Evolutionary conservation across 2,113 vertebrate genomes (phyloP), one percentile per base, ranked within the genome.

Genomic region (Scopus umbretta): DNA sequence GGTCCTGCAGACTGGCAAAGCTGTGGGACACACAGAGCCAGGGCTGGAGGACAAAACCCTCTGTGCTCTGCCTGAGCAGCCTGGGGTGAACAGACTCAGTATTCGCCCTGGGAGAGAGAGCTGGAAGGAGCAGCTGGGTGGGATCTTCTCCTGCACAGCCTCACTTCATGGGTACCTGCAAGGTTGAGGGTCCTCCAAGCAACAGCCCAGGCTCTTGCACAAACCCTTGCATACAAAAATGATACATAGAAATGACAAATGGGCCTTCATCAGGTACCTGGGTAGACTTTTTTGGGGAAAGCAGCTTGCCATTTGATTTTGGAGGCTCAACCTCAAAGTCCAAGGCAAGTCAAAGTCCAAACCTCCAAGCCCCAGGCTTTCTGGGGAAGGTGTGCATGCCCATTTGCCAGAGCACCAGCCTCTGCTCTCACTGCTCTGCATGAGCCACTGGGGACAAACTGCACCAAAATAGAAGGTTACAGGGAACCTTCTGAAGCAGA

Each of bases 41-140:
- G 50, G 36, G 29, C 12, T 86, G 58, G 45, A 56, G 53, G 63
- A 43, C 3, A 56, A 92, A 80, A 19, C 16, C 16, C 75, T 38
- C 47, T 55, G 43, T 83, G 63, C 34, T 80, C 67, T 75, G 65
- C 56, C 76, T 42, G 52, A 62, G 70, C 42, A 67, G 43, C 38
- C 29, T 2, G 11, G 29, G 36, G 7, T 1, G 10, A 59, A 20
- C 10, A 72, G 76, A 20, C 13, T 17, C 2, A 0, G 26, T 26
- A 34, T 72, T 68, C 1, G 1, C 13, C 25, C 32, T 18, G 42
- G 36, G 15, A 71, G 15, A 43, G 42, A 62, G 40, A 79, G 40
- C 52, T 67, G 79, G n/a, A 76, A 21, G 50, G 26, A 55, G 53
- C 72, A 91, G 34, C 38, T 52, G 38, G 15, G 11, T 71, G 30